A percentile compares a stretch with the other conserved stretches of the same genome.
Conservation (phyloP, 1,140 invertebrate genomes). For the Cecropterus lyciades region DNA sequence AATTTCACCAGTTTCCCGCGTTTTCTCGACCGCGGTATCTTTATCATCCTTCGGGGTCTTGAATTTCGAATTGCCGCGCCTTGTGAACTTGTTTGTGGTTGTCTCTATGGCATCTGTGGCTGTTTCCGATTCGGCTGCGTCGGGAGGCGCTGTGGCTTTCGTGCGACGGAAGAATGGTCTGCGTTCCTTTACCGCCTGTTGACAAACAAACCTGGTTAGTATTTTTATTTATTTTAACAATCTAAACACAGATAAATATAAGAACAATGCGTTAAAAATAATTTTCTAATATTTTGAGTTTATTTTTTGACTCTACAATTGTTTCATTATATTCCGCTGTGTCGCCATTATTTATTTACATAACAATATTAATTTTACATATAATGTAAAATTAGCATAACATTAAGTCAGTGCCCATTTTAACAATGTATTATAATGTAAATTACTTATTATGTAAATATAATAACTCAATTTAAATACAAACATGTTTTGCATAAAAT, state of each 20-base stretch:
- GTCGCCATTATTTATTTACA: no score
- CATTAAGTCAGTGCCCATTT: no score
- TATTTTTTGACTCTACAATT: constrained; percentile 6
- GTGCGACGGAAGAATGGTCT: constrained; percentile 67
- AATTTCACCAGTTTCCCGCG: constrained; percentile 43
- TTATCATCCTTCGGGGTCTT: constrained; percentile 65
- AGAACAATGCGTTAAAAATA: no score
- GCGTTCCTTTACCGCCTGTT: constrained; percentile 57
- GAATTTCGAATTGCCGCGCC: constrained; percentile 66
- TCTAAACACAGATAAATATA: no score
- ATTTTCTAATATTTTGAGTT: no score
- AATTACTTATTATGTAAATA: no score
- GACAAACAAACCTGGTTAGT: constrained; percentile 62
- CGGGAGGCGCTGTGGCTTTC: constrained; percentile 61
- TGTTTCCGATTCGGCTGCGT: constrained; percentile 53
- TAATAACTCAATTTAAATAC: no score
- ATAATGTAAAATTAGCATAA: no score
- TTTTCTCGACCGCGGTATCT: constrained; percentile 46
- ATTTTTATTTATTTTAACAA: constrained; percentile 8
- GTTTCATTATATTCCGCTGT: background rate
- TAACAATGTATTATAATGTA: no score
- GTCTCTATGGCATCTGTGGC: constrained; percentile 47
- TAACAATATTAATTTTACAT: no score
- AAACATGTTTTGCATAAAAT: no score
- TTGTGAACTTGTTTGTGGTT: constrained; percentile 62